Evolutionary conservation across 2,888 invertebrate genomes (phyloP).

Genomic region (Trachelus iudaicus): DNA sequence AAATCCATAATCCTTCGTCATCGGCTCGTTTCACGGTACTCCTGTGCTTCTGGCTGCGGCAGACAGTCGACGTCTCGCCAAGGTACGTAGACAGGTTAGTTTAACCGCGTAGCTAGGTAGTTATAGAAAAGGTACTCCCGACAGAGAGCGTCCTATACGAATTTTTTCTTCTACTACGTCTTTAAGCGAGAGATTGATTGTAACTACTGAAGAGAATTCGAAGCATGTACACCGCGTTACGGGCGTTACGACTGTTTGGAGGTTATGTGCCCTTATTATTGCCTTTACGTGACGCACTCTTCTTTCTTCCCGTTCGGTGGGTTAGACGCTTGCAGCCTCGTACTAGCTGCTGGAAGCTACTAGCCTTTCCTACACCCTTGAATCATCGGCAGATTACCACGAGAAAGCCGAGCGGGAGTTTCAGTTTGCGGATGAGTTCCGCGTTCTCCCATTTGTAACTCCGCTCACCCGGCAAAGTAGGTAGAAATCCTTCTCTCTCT

Average conservation of each 20-base stretch:
- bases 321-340: background rate
- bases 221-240: conserved; percentile 32
- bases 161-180: background rate
- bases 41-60: background rate
- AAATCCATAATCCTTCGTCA: background rate
- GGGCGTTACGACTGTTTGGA: conserved; percentile 13
- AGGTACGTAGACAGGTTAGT: background rate
- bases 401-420: conserved; percentile 39
- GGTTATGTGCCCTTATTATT: conserved; percentile 37
- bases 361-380: conserved; percentile 20
- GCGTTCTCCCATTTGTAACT: conserved; percentile 64
- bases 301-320: background rate
- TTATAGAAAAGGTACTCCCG: background rate
- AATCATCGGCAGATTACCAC: conserved; percentile 40
- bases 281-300: conserved; percentile 38
- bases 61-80: background rate
- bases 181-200: conserved; percentile 25
- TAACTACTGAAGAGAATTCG: conserved; percentile 30
- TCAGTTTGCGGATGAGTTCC: conserved; percentile 58
- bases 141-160: background rate
- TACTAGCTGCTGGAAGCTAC: background rate
- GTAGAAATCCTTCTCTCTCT: conserved; percentile 49
- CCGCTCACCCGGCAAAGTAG: conserved; percentile 62
- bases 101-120: background rate
- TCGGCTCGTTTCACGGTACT: background rate